phyloP scores from a whole-genome alignment of 2,888 invertebrate genomes.

The Anthophora plumipes region DNA sequence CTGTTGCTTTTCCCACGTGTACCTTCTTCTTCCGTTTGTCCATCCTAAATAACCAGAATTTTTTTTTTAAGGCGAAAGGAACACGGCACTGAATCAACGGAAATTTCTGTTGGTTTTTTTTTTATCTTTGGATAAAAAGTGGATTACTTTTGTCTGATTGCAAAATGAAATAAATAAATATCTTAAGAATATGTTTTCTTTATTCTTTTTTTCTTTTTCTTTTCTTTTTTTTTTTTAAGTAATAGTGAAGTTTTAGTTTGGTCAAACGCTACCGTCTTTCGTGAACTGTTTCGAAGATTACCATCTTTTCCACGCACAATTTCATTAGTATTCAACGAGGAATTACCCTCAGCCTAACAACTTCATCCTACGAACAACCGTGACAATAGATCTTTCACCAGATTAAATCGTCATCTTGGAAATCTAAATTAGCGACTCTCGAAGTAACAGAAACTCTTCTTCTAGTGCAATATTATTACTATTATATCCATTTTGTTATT shows the following conservation, averaged over 20 bases:
- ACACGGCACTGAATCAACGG: not conserved
- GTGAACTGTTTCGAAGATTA: conserved; percentile 40
- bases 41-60: conserved; percentile 11
- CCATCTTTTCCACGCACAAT: conserved; percentile 45
- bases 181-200: no score
- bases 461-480: no score
- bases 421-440: not conserved
- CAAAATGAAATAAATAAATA: no score
- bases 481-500: not conserved
- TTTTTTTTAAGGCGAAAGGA: not conserved
- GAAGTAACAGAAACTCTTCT: not conserved
- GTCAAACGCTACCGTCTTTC: not conserved
- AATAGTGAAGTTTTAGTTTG: not conserved
- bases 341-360: conserved; percentile 38
- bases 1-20: conserved; percentile 18
- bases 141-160: no score
- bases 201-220: not conserved
- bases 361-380: not conserved
- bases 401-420: not conserved
- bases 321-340: conserved; percentile 58
- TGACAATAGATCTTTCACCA: conserved; percentile 2
- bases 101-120: not conserved
- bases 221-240: not conserved
- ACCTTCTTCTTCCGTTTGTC: not conserved
- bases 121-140: no score